Conservation (phyloP, 2,888 invertebrate species). For the Stegophylla sp. region DNA sequence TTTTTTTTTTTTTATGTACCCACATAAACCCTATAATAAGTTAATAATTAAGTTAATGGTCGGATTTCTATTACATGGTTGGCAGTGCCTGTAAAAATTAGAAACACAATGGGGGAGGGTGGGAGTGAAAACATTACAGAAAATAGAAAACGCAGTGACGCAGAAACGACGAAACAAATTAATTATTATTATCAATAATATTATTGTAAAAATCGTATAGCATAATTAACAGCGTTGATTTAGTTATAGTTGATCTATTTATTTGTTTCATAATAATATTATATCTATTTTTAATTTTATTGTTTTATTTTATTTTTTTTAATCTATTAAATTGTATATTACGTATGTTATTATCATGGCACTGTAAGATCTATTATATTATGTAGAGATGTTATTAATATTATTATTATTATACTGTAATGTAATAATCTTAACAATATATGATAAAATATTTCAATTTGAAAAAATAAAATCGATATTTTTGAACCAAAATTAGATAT, state of each 20-base stretch:
- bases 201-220: background rate
- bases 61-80: background rate
- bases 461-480: too few species aligned
- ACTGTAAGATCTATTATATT: conserved; percentile 15
- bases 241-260: conserved; percentile 8
- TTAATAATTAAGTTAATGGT: too few species aligned
- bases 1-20: background rate
- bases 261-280: background rate
- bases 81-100: too few species aligned
- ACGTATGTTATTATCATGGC: background rate
- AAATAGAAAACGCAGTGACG: background rate
- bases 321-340: background rate
- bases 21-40: too few species aligned
- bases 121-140: background rate
- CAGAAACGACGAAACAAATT: background rate
- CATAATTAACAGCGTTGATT: background rate
- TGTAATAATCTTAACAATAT: background rate
- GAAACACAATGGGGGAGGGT: too few species aligned
- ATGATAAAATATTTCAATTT: conserved; percentile 9
- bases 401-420: background rate
- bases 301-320: background rate
- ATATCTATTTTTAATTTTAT: conserved; percentile 8
- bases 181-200: background rate
- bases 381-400: background rate
- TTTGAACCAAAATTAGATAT: too few species aligned